Evolutionary conservation across 30 jellyfish, hydroid and myxozoan genomes (phyloP), one percentile per base, ranked within the genome.

Genomic region (Turritopsis dohrnii): DNA sequence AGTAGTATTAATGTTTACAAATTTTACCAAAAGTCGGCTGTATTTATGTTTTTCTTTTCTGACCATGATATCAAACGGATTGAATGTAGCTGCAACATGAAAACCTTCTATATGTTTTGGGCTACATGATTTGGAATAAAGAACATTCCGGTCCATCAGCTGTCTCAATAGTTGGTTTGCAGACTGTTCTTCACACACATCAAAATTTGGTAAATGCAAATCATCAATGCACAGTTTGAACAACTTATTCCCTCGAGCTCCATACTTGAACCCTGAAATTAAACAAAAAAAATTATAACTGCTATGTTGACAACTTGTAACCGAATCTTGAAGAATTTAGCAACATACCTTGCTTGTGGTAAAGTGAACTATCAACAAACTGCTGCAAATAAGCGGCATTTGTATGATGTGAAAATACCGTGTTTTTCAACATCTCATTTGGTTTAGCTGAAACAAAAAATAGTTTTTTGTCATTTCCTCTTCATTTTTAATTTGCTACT

Each of bases 331-430:
- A n/a, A n/a, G n/a, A n/a, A n/a, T n/a, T 54, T 21, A 16, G 72
- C n/a, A n/a, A n/a, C 80, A 9, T 52, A 90, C 97, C 97, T 90
- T 90, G 97, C 52, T 91, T 53, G 72, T 90, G 97, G 75, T 86
- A 83, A 28, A 90, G 74, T 5, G 85, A 76, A 71, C 85, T 71
- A 31, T 85, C 97, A 86, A 90, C 83, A 74, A 81, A 90, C 73
- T 85, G 79, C 54, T 90, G 97, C 84, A 85, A 74, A 21, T 30
- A 52, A 21, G 88, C 27, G 20, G 97, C 97, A 54, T 89, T 65
- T 13, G 97, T 85, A 21, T 90, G 84, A n/a, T 89, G 86, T n/a
- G 97, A 85, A 72, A 53, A 90, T 1, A 87, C 97, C 60, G 86
- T 75, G 19, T 89, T 86, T 71, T 60, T 85, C 66, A 86, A 77